Conservation (phyloP, 1,140 invertebrate genomes). For the Eupristina koningsbergeri region DNA sequence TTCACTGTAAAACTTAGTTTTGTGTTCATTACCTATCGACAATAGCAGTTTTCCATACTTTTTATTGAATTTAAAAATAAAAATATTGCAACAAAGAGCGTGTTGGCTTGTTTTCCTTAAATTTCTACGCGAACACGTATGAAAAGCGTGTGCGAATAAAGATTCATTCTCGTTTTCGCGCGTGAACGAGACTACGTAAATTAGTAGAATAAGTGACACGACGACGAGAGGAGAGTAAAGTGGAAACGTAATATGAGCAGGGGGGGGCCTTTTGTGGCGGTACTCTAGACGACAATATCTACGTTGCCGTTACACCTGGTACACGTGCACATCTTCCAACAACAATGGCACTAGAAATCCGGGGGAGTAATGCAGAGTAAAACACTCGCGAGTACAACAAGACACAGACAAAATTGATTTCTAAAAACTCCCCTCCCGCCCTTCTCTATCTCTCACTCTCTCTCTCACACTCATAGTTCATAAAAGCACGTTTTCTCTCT, state of each 20-base stretch:
- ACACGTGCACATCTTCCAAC: constrained; percentile 44
- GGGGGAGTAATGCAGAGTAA: too few relatives aligned
- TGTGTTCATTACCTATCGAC: background rate
- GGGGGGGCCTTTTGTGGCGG: constrained; percentile 61
- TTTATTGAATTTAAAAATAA: background rate
- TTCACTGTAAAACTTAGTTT: too few relatives aligned
- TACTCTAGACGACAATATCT: constrained; percentile 50
- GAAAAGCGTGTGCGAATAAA: background rate
- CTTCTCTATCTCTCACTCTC: background rate
- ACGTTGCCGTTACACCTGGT: constrained; percentile 36
- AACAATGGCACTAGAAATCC: constrained; percentile 71
- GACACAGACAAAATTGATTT: constrained; percentile 67
- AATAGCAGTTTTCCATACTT: too few relatives aligned
- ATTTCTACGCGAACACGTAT: background rate
- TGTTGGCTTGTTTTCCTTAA: background rate
- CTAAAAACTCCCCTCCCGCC: constrained; percentile 39
- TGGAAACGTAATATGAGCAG: constrained; percentile 69
- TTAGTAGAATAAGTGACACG: background rate
- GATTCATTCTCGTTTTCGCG: constrained; percentile 47
- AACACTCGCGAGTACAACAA: constrained; percentile 61
- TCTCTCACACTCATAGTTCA: background rate
- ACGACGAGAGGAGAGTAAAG: constrained; percentile 56
- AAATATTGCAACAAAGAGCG: background rate
- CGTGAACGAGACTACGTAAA: background rate
- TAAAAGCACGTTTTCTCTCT: constrained; percentile 32